Evolutionary conservation across 1,140 invertebrate species (phyloP).

Genomic region (Ips nitidus): DNA sequence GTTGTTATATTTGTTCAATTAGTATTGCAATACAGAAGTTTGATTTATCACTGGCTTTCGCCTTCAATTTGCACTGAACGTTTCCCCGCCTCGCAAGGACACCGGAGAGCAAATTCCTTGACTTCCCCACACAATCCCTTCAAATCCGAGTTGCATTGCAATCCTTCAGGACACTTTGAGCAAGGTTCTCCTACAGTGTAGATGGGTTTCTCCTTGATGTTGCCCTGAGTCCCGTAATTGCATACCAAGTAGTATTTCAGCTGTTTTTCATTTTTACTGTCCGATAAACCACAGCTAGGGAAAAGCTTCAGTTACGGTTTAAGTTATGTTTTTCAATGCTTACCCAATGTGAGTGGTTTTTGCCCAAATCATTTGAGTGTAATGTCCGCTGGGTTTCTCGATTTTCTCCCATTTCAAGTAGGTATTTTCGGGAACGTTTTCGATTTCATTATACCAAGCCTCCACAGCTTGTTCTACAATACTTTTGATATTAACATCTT

Average conservation of each 20-base stretch:
- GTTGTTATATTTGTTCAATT: too few species aligned
- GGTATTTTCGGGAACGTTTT: constrained; percentile 9
- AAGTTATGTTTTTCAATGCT: not conserved
- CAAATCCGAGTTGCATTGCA: constrained; percentile 8
- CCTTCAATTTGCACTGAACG: too few species aligned
- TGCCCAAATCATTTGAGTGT: constrained; percentile 24
- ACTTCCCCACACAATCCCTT: constrained; percentile 16
- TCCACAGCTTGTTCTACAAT: constrained; percentile 6
- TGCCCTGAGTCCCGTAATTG: constrained; percentile 13
- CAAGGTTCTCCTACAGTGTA: constrained; percentile 8
- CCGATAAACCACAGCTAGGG: constrained; percentile 16
- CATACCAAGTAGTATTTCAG: constrained; percentile 11
- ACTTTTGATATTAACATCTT: not conserved
- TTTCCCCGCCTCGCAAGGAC: constrained; percentile 9
- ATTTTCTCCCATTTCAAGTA: constrained; percentile 9
- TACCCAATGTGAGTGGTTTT: constrained; percentile 14
- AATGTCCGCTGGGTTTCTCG: not conserved
- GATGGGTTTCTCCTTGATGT: constrained; percentile 3
- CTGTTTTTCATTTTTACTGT: not conserved
- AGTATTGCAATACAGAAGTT: too few species aligned
- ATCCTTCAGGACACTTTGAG: constrained; percentile 9
- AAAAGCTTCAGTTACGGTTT: not conserved
- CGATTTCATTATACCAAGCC: constrained; percentile 16
- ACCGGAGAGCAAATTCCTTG: constrained; percentile 1
- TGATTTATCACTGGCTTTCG: too few species aligned